Evolutionary conservation across 1,140 invertebrate genomes (phyloP).

Genomic region (Epicauta chinensis): DNA sequence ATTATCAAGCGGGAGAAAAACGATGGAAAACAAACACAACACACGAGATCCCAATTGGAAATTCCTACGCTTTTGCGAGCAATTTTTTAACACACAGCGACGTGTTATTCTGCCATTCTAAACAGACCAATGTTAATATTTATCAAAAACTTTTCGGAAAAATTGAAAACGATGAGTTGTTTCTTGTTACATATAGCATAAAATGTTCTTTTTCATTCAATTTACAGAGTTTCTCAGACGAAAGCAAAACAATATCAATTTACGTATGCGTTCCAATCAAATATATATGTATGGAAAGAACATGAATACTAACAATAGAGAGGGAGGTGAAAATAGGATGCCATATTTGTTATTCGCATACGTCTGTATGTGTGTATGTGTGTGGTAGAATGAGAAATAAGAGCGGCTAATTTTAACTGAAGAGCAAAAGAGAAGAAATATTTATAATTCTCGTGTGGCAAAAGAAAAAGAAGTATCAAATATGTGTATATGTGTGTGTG

Average conservation of each 20-base stretch:
- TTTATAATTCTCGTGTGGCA: slow-evolving; percentile 34
- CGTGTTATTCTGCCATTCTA: too few relatives aligned
- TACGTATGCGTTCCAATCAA: slow-evolving; percentile 17
- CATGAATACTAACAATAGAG: neutral
- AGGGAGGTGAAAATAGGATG: slow-evolving; percentile 10
- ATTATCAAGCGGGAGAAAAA: too few relatives aligned
- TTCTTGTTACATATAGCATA: too few relatives aligned
- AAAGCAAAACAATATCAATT: slow-evolving; percentile 18
- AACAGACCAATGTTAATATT: too few relatives aligned
- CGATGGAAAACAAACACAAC: too few relatives aligned
- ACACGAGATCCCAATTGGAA: too few relatives aligned
- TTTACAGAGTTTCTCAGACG: slow-evolving; percentile 7
- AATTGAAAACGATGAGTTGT: too few relatives aligned
- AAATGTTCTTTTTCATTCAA: slow-evolving; percentile 7
- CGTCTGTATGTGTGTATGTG: slow-evolving; percentile 3
- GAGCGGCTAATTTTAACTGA: slow-evolving; percentile 30
- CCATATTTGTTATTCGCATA: neutral
- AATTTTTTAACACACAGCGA: too few relatives aligned
- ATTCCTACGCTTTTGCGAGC: too few relatives aligned
- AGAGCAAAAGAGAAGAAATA: slow-evolving; percentile 27
- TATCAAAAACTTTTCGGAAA: too few relatives aligned
- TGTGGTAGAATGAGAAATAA: slow-evolving; percentile 21
- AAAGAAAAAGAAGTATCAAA: slow-evolving; percentile 26
- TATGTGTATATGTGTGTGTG: too few relatives aligned
- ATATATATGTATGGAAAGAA: neutral